Conservation (phyloP, 2,888 invertebrate genomes). For the Argyra leucocephala region DNA sequence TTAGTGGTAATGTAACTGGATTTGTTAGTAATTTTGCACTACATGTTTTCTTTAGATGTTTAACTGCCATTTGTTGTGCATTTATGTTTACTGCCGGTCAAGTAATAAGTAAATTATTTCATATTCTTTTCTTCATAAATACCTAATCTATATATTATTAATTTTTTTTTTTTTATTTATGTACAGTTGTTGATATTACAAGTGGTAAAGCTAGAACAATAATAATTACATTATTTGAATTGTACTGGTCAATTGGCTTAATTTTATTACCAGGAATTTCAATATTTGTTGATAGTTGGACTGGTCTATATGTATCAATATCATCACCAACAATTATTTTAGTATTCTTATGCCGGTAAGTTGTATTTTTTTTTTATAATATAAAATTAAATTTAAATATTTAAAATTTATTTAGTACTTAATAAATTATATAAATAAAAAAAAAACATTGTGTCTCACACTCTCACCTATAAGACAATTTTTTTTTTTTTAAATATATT, state of each 20-base stretch:
- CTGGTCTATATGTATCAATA: slow-evolving; percentile 42
- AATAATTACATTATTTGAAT: slow-evolving; percentile 41
- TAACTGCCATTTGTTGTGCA: slow-evolving; percentile 43
- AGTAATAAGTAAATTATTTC: slow-evolving; percentile 39
- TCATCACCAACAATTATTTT: slow-evolving; percentile 42
- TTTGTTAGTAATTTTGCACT: slow-evolving; percentile 39
- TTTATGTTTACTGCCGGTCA: slow-evolving; percentile 44
- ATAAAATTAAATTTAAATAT: no score
- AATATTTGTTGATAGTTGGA: slow-evolving; percentile 41
- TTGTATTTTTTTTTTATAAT: no score
- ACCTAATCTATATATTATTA: neutral
- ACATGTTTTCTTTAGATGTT: slow-evolving; percentile 41
- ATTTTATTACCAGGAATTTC: slow-evolving; percentile 41
- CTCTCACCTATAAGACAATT: no score
- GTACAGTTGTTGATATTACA: slow-evolving; percentile 42
- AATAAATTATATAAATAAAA: no score
- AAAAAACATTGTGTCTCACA: no score
- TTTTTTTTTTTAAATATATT: no score
- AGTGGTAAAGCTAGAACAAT: slow-evolving; percentile 40
- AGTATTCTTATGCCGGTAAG: slow-evolving; percentile 26
- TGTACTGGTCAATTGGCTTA: slow-evolving; percentile 45
- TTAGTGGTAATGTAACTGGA: slow-evolving; percentile 42
- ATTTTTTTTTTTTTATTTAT: neutral
- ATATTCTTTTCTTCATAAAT: neutral
- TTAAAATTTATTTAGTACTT: neutral